These are phyloP conservation scores for Rhagonycha lutea DNA, from an alignment of 2,888 invertebrate genomes.

Conservation along the genomic window DNA sequence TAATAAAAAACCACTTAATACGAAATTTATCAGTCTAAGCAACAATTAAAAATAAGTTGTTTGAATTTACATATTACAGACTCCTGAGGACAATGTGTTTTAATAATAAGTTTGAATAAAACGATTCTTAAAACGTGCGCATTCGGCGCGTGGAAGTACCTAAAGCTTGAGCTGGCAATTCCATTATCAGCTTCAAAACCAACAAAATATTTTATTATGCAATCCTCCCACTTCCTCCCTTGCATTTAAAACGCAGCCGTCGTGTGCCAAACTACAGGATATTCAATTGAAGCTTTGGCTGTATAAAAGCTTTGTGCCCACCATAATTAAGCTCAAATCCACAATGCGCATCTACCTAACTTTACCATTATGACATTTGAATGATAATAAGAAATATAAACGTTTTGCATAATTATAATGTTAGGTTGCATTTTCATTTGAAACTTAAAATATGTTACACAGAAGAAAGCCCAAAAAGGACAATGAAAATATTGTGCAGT, in stretches of 20 bases:
- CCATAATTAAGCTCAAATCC: slow-evolving; percentile 18
- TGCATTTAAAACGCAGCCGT: slow-evolving; percentile 25
- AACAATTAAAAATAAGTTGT: background rate
- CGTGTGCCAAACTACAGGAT: slow-evolving; percentile 24
- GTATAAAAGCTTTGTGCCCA: slow-evolving; percentile 18
- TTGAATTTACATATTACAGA: background rate
- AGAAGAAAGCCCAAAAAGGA: background rate
- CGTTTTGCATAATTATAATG: background rate
- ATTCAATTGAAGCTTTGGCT: slow-evolving; percentile 21
- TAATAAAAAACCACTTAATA: background rate
- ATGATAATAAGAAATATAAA: slow-evolving; percentile 12
- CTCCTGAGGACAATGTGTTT: background rate
- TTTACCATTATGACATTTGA: slow-evolving; percentile 10
- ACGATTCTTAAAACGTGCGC: background rate
- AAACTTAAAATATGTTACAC: background rate
- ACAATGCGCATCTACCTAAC: slow-evolving; percentile 21
- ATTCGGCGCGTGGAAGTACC: background rate
- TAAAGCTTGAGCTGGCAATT: background rate
- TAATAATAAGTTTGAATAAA: background rate
- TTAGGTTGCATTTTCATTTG: background rate
- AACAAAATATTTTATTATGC: slow-evolving; percentile 21
- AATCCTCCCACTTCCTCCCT: slow-evolving; percentile 39
- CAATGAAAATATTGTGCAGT: background rate
- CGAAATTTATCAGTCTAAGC: background rate
- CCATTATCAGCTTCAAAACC: background rate